Evolutionary conservation across 2,888 invertebrate genomes (phyloP), one percentile per base, ranked within the genome.

Genomic region (Zeuzera pyrina): DNA sequence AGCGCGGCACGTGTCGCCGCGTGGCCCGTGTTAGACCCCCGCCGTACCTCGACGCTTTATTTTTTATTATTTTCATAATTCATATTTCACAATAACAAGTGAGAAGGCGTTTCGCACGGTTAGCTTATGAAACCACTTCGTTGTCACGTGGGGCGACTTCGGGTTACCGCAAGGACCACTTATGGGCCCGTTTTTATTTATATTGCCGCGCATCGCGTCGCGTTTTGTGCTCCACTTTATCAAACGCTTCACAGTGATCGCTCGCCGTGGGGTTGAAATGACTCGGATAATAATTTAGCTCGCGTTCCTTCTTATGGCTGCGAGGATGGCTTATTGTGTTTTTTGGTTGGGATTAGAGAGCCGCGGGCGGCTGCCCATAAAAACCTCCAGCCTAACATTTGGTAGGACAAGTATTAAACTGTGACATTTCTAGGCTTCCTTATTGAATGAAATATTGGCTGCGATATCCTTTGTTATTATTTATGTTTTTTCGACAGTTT

Each of bases 51-150:
- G 55, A 47, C 67, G 64, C 56, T 73, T 68, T 69, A 77, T 71
- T 81, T 81, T 81, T 81, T 81, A 83, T 78, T 78, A 81, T 81
- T 79, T 83, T 79, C 78, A 79, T 79, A 79, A 78, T 81, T 83
- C 79, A 81, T 70, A 69, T 76, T 78, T 77, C 77, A 78, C 77
- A 76, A 78, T 76, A 79, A 77, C 76, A 79, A 76, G 70, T 60
- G 71, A 61, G 78, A 71, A 78, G 79, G 78, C 79, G 81, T 79
- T 78, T 79, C 79, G 81, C 81, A 79, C 79, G 81, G 78, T 77
- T 79, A 72, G 73, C 65, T 73, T 68, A 70, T 71, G 74, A 72
- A 72, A 70, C 73, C 71, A 71, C 76, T 76, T 65, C 59, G 58
- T 42, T 42, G 42, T 34, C 31, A 41, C 42, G 41, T 42, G 42